phyloP scores from a whole-genome alignment of 1,140 invertebrate genomes.

The Cotesia vestalis region DNA sequence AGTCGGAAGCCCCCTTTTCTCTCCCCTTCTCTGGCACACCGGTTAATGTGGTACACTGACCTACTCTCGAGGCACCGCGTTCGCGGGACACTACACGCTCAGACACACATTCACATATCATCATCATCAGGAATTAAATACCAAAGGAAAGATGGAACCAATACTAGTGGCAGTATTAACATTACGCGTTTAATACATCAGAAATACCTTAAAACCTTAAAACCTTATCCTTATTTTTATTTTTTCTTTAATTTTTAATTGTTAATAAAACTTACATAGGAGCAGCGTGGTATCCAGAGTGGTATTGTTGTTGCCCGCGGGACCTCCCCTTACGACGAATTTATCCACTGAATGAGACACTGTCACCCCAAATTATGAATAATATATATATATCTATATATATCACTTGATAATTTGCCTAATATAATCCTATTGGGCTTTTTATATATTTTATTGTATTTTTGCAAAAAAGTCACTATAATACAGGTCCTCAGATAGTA shows the following conservation, averaged over 20 bases:
- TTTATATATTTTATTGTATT: background rate
- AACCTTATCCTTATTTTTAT: background rate
- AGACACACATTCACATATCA: background rate
- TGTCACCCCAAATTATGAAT: slow-evolving; percentile 45
- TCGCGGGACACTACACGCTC: slow-evolving; percentile 23
- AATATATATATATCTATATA: slow-evolving; percentile 11
- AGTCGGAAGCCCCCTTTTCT: slow-evolving; percentile 57
- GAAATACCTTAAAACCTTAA: background rate
- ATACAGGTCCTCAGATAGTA: no score
- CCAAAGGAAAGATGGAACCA: no score
- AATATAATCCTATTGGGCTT: background rate
- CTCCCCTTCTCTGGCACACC: slow-evolving; percentile 46
- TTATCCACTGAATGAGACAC: slow-evolving; percentile 59
- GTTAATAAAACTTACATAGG: slow-evolving; percentile 60
- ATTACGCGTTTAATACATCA: background rate
- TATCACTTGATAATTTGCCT: background rate
- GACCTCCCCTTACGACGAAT: slow-evolving; percentile 57
- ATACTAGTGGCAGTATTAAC: no score
- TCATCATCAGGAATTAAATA: background rate
- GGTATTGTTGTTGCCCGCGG: slow-evolving; percentile 58
- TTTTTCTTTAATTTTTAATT: no score
- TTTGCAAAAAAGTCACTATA: background rate
- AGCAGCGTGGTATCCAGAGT: slow-evolving; percentile 67
- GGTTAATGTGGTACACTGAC: slow-evolving; percentile 67
- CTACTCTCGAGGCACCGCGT: slow-evolving; percentile 57